Evolutionary conservation across 2,888 invertebrate species (phyloP), one percentile per base, ranked within the genome.

Genomic region (Andrena flavipes): DNA sequence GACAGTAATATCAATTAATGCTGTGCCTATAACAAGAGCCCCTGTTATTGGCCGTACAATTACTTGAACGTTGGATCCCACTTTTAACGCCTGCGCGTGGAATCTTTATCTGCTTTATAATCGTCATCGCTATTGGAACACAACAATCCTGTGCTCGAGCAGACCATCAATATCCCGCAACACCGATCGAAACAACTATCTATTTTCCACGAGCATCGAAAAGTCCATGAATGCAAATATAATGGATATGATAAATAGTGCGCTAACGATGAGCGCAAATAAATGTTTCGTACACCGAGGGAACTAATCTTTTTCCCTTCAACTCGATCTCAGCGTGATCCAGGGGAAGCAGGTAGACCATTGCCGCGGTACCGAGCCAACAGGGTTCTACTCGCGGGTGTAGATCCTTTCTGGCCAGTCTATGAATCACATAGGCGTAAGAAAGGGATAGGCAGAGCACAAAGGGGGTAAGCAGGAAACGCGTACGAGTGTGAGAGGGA

Each of bases 401-500:
- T 83, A 82, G 80, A 81, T 82, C 65, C 80, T 82, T 81, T 64
- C 74, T 74, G 87, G 73, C 85, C 56, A 68, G 88, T 82, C 83
- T 86, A 88, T 88, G 88, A 88, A 88, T 88, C 88, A 88, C 83
- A 80, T 80, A 78, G 81, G 73, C 73, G 79, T 64, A 78, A 85
- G 82, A 74, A 84, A 78, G 82, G 76, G 70, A 82, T 70, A 85
- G 65, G 64, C 59, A 70, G 67, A 64, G 73, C 29, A 81, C 59
- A 77, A 84, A 77, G 75, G 67, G 73, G 76, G 72, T 82, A 80
- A 76, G 80, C 69, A 65, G 83, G 77, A 72, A 84, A 65, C 74
- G 79, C 74, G 65, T 67, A 65, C 59, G 64, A 48, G 48, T 35
- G 62, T 49, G 63, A 60, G n/a, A 75, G 48, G 54, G 74, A 67